Conservation (phyloP, 2,113 vertebrate species). For the Natator depressus region DNA sequence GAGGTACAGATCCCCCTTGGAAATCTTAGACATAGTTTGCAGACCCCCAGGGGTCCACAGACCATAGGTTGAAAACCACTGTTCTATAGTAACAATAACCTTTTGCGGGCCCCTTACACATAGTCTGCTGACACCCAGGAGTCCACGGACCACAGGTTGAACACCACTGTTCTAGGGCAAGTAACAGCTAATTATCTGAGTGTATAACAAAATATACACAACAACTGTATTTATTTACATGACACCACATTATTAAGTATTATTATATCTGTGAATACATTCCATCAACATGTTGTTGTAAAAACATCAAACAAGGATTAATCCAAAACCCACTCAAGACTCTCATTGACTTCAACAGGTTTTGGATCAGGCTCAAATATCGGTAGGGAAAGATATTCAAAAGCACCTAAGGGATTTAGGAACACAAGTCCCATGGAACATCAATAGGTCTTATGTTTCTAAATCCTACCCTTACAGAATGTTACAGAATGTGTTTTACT, state of each 20-base stretch:
- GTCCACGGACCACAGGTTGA: neutral
- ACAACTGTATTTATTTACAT: neutral
- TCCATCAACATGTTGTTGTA: neutral
- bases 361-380: neutral
- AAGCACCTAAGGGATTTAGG: neutral
- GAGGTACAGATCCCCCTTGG: neutral
- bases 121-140: neutral
- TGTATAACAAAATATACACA: neutral
- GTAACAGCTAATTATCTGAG: neutral
- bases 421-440: neutral
- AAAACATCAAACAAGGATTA: neutral
- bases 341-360: neutral
- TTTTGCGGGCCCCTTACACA: neutral
- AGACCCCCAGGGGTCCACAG: neutral
- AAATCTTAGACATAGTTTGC: neutral
- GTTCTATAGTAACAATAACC: neutral
- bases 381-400: neutral
- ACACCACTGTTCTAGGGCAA: neutral
- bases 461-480: neutral
- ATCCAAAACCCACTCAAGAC: neutral
- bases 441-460: neutral
- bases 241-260: neutral
- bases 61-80: neutral
- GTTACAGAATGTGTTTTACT: neutral
- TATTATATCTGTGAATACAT: neutral